Percentiles rank a stretch among this genome's conserved stretches.
phyloP scores from a whole-genome alignment of 2,113 vertebrate genomes.

The Dascyllus trimaculatus region DNA sequence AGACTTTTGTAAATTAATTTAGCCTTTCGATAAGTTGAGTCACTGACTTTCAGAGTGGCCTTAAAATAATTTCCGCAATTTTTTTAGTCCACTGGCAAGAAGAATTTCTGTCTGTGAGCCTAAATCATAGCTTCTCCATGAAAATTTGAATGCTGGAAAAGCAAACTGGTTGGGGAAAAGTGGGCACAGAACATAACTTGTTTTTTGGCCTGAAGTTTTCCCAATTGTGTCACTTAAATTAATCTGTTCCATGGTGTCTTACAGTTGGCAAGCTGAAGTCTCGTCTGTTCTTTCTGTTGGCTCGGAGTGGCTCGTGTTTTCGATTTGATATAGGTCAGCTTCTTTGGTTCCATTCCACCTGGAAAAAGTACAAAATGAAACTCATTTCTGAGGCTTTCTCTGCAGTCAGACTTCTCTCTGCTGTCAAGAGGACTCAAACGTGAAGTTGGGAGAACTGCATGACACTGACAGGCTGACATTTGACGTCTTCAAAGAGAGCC shows the following conservation, averaged over 20 bases:
- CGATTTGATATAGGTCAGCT: conserved; percentile 73
- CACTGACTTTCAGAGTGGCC: too few relatives aligned
- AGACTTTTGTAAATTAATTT: not conserved
- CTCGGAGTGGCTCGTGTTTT: conserved; percentile 63
- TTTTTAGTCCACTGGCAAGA: not conserved
- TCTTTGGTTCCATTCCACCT: conserved; percentile 80
- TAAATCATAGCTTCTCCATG: not conserved
- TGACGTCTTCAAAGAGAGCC: conserved; percentile 29
- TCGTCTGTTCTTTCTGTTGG: conserved; percentile 75
- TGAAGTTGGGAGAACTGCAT: conserved; percentile 5
- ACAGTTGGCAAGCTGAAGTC: conserved; percentile 80
- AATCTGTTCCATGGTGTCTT: conserved; percentile 43
- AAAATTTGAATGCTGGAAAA: not conserved
- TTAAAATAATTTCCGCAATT: too few relatives aligned
- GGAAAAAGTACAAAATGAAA: conserved; percentile 41
- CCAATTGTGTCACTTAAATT: conserved; percentile 1
- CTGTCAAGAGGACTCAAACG: conserved; percentile 7
- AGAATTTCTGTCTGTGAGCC: not conserved
- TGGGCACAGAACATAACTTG: not conserved
- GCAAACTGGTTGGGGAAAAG: not conserved
- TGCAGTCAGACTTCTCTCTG: conserved; percentile 7
- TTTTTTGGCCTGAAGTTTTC: not conserved
- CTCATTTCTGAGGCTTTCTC: conserved; percentile 11
- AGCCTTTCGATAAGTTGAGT: too few relatives aligned
- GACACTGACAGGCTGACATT: conserved; percentile 25